Evolutionary conservation across 53 echinoderm and acorn worm genomes (phyloP).

Genomic region (Glandiceps talaboti): DNA sequence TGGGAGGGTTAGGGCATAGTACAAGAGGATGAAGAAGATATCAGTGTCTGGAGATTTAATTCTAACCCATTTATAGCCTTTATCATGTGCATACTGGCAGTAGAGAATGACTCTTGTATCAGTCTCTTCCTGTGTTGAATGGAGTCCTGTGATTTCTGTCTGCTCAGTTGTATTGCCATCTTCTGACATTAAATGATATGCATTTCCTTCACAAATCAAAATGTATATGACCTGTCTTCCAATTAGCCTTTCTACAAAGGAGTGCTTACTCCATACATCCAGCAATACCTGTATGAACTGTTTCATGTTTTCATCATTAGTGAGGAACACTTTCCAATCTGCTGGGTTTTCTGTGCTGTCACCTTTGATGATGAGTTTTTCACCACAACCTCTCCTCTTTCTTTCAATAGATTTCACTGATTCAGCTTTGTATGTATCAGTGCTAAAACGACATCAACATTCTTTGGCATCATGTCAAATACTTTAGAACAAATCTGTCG

Average conservation of each 20-base stretch:
- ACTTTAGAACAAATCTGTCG: slow-evolving; percentile 13
- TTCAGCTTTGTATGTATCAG: slow-evolving; percentile 10
- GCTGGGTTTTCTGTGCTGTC: slow-evolving; percentile 5
- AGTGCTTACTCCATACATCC: slow-evolving; percentile 4
- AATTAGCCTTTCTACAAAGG: not conserved
- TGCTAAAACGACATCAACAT: slow-evolving; percentile 12
- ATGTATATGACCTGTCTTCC: slow-evolving; percentile 6
- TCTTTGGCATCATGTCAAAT: slow-evolving; percentile 14
- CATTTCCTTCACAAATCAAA: slow-evolving; percentile 5
- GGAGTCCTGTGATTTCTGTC: slow-evolving; percentile 5
- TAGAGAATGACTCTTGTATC: slow-evolving; percentile 8
- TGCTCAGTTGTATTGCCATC: not conserved
- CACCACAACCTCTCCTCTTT: slow-evolving; percentile 11
- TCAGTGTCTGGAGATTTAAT: slow-evolving; percentile 10
- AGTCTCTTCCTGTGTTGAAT: not conserved
- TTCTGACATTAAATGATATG: slow-evolving; percentile 5
- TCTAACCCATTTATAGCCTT: not conserved
- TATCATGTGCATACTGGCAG: slow-evolving; percentile 8
- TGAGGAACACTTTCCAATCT: slow-evolving; percentile 20
- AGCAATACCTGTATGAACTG: slow-evolving; percentile 8
- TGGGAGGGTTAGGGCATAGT: not conserved
- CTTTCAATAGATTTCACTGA: slow-evolving; percentile 12
- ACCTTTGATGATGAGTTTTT: slow-evolving; percentile 13
- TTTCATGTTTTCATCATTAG: slow-evolving; percentile 22
- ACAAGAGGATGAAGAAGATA: slow-evolving; percentile 19